Evolutionary conservation across 2,113 vertebrate genomes (phyloP), one percentile per base, ranked within the genome.

Genomic region (Merops nubicus): DNA sequence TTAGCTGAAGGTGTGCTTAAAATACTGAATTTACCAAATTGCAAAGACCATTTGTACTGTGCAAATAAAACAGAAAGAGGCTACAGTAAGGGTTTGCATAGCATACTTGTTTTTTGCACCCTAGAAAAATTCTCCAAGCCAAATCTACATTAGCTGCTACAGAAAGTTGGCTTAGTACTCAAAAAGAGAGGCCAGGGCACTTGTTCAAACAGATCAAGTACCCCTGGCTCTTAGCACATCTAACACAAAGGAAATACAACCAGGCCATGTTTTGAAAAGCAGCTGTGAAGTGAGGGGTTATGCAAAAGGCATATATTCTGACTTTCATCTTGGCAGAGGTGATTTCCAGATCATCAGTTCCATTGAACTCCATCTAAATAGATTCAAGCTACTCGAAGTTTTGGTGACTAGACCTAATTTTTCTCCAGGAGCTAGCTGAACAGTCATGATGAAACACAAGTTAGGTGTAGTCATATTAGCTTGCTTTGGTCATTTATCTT

Each of bases 251-350:
- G 23, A 89, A 34, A 68, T 74, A 54, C 8, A 95, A 34, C 85
- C 85, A 94, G 85, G 42, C 50, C 4, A 3, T 88, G 67, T 94
- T 95, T 93, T 90, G 85, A 85, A 96, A 90, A 90, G 88, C 68
- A 91, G 63, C 92, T 94, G 90, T 88, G 93, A 95, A 86, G 33
- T 42, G 82, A 90, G 38, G 56, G 79, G 82, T 91, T 96, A 94
- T 93, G 93, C 50, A 91, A 95, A 95, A 85, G 93, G 63, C 85
- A 85, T 69, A 40, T 88, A 84, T 60, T 91, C 78, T 89, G 78
- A 72, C 53, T 96, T 47, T 95, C 3, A 0, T 80, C 83, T 95
- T 95, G 93, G 73, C 82, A 88, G 54, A 48, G 22, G 31, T 50
- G 65, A 79, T 21, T 94, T 92, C 77, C 88, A 94, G 85, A 88